Evolutionary conservation across 2,888 invertebrate genomes (phyloP).

Genomic region (Andrena minutula): DNA sequence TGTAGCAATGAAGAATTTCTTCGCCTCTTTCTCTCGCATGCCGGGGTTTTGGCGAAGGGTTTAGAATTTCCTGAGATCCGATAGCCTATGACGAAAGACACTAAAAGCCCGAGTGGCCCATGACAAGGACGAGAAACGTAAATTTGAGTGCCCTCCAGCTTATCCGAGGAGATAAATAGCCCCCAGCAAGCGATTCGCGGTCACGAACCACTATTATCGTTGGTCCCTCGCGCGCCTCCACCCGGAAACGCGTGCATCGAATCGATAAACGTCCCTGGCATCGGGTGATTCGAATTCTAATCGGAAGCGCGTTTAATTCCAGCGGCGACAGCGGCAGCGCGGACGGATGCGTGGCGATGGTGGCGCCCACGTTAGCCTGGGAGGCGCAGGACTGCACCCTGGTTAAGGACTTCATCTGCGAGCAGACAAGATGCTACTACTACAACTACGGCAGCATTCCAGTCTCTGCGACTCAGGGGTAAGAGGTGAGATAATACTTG

Average conservation of each 20-base stretch:
- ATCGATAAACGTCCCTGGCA: conserved; percentile 41
- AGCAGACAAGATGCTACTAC: conserved; percentile 95
- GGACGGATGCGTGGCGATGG: conserved; percentile 92
- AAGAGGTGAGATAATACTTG: conserved; percentile 90
- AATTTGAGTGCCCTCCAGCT: not conserved
- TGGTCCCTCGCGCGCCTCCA: conserved; percentile 30
- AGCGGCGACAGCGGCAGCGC: conserved; percentile 88
- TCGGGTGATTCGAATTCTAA: conserved; percentile 60
- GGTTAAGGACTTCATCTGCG: conserved; percentile 95
- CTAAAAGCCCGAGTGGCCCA: conserved; percentile 11
- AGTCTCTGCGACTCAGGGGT: conserved; percentile 96
- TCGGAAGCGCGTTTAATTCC: conserved; percentile 53
- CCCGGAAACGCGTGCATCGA: conserved; percentile 63
- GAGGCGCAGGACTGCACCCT: conserved; percentile 93
- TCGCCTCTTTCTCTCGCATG: too few species aligned
- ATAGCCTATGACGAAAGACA: not conserved
- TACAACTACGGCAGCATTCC: conserved; percentile 96
- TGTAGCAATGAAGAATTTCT: too few species aligned
- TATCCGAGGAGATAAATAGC: conserved; percentile 26
- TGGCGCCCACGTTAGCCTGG: conserved; percentile 92
- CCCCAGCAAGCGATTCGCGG: conserved; percentile 1
- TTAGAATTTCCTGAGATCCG: not conserved
- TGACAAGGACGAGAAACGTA: not conserved
- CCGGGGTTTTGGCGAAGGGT: too few species aligned
- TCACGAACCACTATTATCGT: conserved; percentile 53